Base-by-base conservation (phyloP, 2,113 vertebrate genomes). In the Hippopotamus amphibius region DNA sequence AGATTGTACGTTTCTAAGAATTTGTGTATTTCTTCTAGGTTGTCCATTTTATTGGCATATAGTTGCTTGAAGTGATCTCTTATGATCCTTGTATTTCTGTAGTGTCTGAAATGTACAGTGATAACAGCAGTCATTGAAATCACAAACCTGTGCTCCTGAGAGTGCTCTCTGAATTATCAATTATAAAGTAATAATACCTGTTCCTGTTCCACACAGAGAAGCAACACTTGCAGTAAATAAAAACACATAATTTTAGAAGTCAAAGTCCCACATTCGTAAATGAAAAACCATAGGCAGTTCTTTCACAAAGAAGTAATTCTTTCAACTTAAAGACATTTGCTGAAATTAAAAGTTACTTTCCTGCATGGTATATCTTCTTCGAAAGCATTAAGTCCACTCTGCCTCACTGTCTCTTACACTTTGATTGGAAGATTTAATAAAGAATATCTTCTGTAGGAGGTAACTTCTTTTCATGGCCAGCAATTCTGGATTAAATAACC, bases 401-500 rank as follows among this genome's bases (percentile, higher is more conserved):
- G 26, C 84, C 22, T 97, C 91, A 96, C 63, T 43, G 19, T 90
- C 87, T 96, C 41, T 96, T 92, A 10, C 9, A 94, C 55, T 61
- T 26, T 26, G 59, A 61, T 61, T 61, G 59, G 59, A 61, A 24
- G 59, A 61, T 61, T 61, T 61, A 61, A 21, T 61, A 61, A 61
- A 26, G 59, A 61, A 61, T 61, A 61, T 61, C 9, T 95, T 63
- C 81, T 63, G 50, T 48, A 86, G 37, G 37, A 37, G 37, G 37
- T 55, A 26, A 57, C 84, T 46, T 96, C 21, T 92, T 96, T 84
- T 97, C 97, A 97, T 95, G 30, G 84, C 77, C 80, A 80, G 68
- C 0, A 3, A 76, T 85, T 72, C 90, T 97, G 3, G 93, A n/a
- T 97, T 97, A 96, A 88, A 80, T 96, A 90, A 96, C 43, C 65